Percentiles rank a stretch among this genome's conserved stretches.
These are phyloP conservation scores for Eufriesea mexicana DNA, from an alignment of 1,140 invertebrate genomes.

Conservation along the genomic window DNA sequence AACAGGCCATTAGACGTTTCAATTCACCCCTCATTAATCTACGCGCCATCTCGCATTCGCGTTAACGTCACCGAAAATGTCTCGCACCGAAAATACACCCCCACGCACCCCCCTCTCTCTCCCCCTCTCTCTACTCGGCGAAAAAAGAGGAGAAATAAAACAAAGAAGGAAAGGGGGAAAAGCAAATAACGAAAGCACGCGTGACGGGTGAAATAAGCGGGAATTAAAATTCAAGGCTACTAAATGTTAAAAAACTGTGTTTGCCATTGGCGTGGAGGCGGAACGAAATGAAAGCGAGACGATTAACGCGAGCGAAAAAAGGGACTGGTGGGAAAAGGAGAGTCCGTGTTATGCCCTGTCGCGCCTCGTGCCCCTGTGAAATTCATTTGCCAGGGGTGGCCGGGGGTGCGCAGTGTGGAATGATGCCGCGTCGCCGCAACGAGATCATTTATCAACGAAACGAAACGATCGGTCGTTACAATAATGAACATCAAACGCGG, in stretches of 20 bases:
- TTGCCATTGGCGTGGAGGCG: background rate
- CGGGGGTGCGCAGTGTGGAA: background rate
- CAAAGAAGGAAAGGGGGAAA: background rate
- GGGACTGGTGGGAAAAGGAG: background rate
- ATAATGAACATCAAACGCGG: conserved; percentile 30
- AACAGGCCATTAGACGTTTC: background rate
- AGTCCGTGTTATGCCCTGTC: background rate
- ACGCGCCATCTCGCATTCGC: background rate
- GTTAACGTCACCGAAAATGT: background rate
- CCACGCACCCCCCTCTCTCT: too few species aligned
- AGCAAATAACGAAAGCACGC: background rate
- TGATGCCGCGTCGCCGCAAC: background rate
- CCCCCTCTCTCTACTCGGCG: too few species aligned
- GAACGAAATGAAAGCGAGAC: conserved; percentile 2
- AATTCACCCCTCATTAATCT: background rate
- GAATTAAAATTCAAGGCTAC: conserved; percentile 33
- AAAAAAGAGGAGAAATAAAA: background rate
- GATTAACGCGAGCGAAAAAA: background rate
- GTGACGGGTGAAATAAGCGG: background rate
- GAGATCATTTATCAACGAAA: conserved; percentile 35
- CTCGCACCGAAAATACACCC: too few species aligned
- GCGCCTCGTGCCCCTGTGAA: background rate
- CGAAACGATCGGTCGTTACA: conserved; percentile 16
- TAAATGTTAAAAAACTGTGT: conserved; percentile 25
- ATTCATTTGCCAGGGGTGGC: background rate